Evolutionary conservation across 2,797 vertebrate species (phyloP), one percentile per base, ranked within the genome.

Genomic region (Protosalanx chinensis): DNA sequence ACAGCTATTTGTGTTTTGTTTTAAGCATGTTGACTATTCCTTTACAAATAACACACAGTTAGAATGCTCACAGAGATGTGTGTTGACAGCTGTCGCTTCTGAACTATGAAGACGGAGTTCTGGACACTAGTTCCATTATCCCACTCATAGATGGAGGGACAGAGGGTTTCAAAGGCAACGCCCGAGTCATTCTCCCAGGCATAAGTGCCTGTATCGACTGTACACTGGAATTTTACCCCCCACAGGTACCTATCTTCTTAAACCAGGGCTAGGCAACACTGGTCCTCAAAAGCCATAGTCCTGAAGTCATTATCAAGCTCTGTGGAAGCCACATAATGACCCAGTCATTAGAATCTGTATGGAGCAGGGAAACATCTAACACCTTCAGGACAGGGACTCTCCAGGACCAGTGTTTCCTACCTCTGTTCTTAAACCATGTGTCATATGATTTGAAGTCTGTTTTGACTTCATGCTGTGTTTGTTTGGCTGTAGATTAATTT

Each of bases 191-290:
- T 76, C 91, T 99, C 29, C 97, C 97, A 0, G 97, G 97, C 73
- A 98, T 98, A 96, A 97, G 94, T 0, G 97, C 97, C 0, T 98
- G 97, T 87, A 92, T 98, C 68, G 97, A 99, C 65, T 98, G 97
- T 79, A 99, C 97, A 0, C 89, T 98, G 72, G 95, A 97, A 75
- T 92, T 98, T 62, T 99, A 98, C 81, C 97, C 97, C 1, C 97
- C 97, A 6, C 97, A 99, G 96, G 97, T 96, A 88, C 85, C 1
- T n/a, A 37, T 13, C 49, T 64, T 33, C 20, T 23, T 20, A n/a
- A 35, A 18, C 13, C 13, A 35, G 23, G 23, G 23, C 1, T 27
- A 27, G 23, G 23, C 23, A 27, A 27, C 23, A 27, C 23, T 27
- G 23, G 23, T 27, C 23, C 23, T 27, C 23, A 27, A 27, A 1